Evolutionary conservation across 2,888 invertebrate species (phyloP), one percentile per base, ranked within the genome.

Genomic region (Phorcus lineatus): DNA sequence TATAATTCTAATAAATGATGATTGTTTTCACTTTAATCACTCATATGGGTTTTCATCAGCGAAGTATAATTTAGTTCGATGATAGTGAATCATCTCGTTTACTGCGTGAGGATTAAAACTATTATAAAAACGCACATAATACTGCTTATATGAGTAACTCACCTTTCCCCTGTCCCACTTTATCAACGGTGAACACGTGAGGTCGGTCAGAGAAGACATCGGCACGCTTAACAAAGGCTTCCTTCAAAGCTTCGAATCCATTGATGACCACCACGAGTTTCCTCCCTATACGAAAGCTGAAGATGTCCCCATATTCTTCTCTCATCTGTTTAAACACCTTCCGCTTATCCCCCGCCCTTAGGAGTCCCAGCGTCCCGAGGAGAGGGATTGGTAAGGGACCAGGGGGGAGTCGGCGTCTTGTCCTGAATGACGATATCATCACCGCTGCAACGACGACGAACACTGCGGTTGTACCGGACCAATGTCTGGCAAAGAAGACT

Each of bases 151-250:
- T 76, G 1, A 70, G 62, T 36, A 22, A 54, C 80, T 79, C 28
- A 83, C 83, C 83, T 78, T 79, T 79, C 17, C 83, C 83, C 17
- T 83, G 83, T 28, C 81, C 81, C 0, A 83, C 77, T 16, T 79
- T 79, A 36, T 79, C 79, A n/a, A 79, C 77, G 13, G 81, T 79
- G 70, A 83, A 83, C 53, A 83, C 62, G 22, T 81, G 83, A 1
- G 83, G 83, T n/a, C 83, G 47, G 54, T 83, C 79, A 19, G 67
- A 66, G 53, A 83, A 83, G 36, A 77, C 75, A 22, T 66, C 57
- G 0, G 78, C 80, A 19, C 67, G 77, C 19, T 75, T 79, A 11
- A 81, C 79, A 31, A 83, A 83, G 24, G 79, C 78, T 52, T 83
- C 78, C 77, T 78, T 81, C n/a, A 83, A 19, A 16, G 22, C 74